A percentile compares a stretch with the other conserved stretches of the same genome.
These are phyloP conservation scores for Cosmorhoe ocellata DNA, from an alignment of 2,888 invertebrate genomes.

Conservation along the genomic window DNA sequence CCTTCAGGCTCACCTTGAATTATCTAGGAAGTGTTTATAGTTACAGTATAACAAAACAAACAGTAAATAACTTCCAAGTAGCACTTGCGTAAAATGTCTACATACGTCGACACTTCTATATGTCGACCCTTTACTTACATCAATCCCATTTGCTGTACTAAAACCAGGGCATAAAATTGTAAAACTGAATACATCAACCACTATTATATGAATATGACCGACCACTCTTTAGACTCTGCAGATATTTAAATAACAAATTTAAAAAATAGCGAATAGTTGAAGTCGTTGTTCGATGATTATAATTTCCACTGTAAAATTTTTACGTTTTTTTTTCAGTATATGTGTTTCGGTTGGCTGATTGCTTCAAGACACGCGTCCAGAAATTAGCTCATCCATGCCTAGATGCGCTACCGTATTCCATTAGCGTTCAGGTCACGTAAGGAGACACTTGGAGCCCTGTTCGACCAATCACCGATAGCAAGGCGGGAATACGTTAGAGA, in stretches of 20 bases:
- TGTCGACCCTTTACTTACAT: conserved; percentile 35
- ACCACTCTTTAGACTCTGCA: conserved; percentile 5
- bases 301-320: too few relatives aligned
- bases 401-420: conserved; percentile 27
- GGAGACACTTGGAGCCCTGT: conserved; percentile 71
- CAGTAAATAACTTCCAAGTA: not conserved
- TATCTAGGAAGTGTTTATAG: too few relatives aligned
- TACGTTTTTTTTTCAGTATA: too few relatives aligned
- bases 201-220: conserved; percentile 21
- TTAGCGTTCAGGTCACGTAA: conserved; percentile 66
- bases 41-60: too few relatives aligned
- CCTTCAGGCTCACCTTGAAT: too few relatives aligned
- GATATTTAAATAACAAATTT: too few relatives aligned
- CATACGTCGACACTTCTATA: conserved; percentile 7
- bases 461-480: conserved; percentile 74
- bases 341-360: too few relatives aligned
- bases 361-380: conserved; percentile 2
- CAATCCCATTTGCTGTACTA: conserved; percentile 59
- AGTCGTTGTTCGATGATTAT: too few relatives aligned
- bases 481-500: conserved; percentile 71
- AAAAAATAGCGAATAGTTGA: too few relatives aligned
- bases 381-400: conserved; percentile 10
- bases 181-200: conserved; percentile 46
- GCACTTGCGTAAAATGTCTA: conserved; percentile 6
- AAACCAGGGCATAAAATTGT: conserved; percentile 45